Evolutionary conservation across 2,888 invertebrate species (phyloP).

Genomic region (Stenchaetothrips biformis): DNA sequence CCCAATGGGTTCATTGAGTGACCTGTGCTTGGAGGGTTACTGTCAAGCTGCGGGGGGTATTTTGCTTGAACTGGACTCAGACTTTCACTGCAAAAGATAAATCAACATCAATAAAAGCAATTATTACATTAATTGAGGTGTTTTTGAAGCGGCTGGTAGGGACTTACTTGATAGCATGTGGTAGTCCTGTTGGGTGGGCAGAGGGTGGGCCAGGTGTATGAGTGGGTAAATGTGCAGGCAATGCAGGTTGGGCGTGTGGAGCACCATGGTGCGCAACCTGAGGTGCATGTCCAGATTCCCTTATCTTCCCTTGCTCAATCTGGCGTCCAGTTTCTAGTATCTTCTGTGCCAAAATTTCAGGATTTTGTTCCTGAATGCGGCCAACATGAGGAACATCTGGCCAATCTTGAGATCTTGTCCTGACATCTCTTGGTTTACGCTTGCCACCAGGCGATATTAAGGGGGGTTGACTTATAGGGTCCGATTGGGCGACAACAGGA

Average conservation of each 20-base stretch:
- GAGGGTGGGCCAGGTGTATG: neutral
- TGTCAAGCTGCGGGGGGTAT: neutral
- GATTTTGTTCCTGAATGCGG: conserved; percentile 88
- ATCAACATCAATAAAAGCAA: neutral
- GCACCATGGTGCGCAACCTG: conserved; percentile 33
- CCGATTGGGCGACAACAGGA: neutral
- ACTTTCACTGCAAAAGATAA: neutral
- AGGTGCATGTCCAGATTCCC: conserved; percentile 41
- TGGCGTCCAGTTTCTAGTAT: conserved; percentile 84
- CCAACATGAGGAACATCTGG: conserved; percentile 85
- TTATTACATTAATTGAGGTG: too few relatives aligned
- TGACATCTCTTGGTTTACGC: conserved; percentile 64
- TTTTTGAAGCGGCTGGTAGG: too few relatives aligned
- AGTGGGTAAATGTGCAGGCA: neutral
- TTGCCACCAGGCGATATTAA: neutral
- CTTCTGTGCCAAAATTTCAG: conserved; percentile 82
- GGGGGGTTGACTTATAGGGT: neutral
- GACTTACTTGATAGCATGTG: neutral
- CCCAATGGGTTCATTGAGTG: neutral
- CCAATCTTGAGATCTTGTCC: conserved; percentile 84
- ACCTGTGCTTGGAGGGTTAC: neutral
- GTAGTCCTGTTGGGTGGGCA: neutral
- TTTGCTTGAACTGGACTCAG: conserved; percentile 3
- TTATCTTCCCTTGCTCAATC: conserved; percentile 74
- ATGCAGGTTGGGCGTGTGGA: neutral